A percentile compares a stretch with the other conserved stretches of the same genome.
phyloP scores from a whole-genome alignment of 2,113 vertebrate genomes.

The Pluvianellus socialis region DNA sequence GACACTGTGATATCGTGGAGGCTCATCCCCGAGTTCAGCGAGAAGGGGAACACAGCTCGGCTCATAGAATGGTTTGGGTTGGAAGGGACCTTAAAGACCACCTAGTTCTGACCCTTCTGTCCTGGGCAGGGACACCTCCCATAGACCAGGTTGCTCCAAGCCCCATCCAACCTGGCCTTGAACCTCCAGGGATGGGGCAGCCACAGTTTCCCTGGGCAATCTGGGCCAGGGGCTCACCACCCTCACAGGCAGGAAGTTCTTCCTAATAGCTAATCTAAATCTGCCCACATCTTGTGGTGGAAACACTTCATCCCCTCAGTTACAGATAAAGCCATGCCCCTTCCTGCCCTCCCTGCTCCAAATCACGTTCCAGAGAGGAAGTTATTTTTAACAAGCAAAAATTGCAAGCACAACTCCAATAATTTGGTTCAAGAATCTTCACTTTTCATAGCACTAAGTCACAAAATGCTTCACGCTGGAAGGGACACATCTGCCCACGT shows the following conservation, averaged over 20 bases:
- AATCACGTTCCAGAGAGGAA: neutral
- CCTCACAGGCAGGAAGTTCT: neutral
- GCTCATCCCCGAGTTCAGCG: neutral
- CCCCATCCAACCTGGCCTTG: neutral
- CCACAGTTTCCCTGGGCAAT: neutral
- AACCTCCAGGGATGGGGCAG: neutral
- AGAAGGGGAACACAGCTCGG: neutral
- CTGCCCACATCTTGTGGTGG: no score
- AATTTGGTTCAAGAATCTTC: neutral
- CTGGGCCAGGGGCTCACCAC: neutral
- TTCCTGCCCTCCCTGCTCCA: neutral
- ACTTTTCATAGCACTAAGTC: no score
- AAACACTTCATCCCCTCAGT: neutral
- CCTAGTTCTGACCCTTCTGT: neutral
- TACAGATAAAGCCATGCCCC: neutral
- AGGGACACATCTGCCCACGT: rapidly evolving
- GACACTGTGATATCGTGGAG: no score
- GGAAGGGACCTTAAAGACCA: neutral
- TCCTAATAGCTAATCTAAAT: neutral
- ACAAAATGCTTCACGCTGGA: neutral
- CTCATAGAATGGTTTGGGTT: no score
- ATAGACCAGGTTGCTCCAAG: neutral
- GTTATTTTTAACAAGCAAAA: neutral
- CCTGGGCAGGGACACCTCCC: neutral
- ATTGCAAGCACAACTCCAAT: neutral